phyloP scores from a whole-genome alignment of 92 coral and sea anemone genomes.

The Meandrina meandrites region DNA sequence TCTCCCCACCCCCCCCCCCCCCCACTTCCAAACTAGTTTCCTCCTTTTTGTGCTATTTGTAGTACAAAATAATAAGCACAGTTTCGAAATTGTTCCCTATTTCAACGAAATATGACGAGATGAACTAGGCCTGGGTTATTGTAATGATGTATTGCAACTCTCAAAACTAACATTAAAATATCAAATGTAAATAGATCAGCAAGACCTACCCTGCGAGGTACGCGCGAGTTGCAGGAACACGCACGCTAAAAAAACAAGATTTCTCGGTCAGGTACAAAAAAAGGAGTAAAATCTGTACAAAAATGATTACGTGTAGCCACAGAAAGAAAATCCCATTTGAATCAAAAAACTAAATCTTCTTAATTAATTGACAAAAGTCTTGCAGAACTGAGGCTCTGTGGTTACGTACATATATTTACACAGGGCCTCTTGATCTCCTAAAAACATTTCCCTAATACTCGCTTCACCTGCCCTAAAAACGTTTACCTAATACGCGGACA shows the following conservation, averaged over 20 bases:
- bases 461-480: conserved; percentile 10
- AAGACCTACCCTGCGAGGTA: not conserved
- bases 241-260: not conserved
- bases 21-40: too few relatives aligned
- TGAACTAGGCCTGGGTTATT: too few relatives aligned
- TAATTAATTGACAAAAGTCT: not conserved
- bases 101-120: too few relatives aligned
- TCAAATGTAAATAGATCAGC: not conserved
- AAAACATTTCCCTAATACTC: conserved; percentile 11
- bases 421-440: not conserved
- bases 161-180: too few relatives aligned
- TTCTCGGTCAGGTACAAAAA: not conserved
- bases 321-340: not conserved
- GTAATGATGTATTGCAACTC: too few relatives aligned
- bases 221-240: not conserved
- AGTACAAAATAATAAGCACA: too few relatives aligned
- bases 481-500: not conserved
- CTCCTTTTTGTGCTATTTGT: too few relatives aligned
- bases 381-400: not conserved
- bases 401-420: not conserved
- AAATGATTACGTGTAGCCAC: not conserved
- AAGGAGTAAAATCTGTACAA: not conserved
- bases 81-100: too few relatives aligned
- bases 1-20: too few relatives aligned
- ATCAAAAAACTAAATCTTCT: not conserved